Base-by-base conservation (phyloP, 1,140 invertebrate species). In the Pseudomyrmex sp. region DNA sequence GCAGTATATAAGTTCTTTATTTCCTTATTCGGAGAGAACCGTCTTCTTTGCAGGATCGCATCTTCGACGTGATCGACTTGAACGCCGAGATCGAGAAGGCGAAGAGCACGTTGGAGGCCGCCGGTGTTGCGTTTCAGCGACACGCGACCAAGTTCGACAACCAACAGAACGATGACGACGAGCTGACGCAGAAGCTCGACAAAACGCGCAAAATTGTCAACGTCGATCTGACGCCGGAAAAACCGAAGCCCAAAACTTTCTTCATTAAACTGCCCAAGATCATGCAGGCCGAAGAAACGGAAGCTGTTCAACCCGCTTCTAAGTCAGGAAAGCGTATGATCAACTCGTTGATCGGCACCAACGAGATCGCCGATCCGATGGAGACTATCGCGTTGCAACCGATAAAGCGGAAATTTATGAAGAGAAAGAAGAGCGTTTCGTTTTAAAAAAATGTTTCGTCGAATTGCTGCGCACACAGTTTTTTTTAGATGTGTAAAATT, bases 41-140 rank as follows among this genome's bases (percentile, higher is more conserved):
- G 62, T 82, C 10, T 48, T 54, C 18, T 5, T 66, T 86, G 0
- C 59, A 94, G 93, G 93, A 94, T 61, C 92, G 92, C 62, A 87
- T 94, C 48, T 94, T 94, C 63, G 93, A 94, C 18, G 92, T 93
- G 89, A 92, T 94, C 1, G 92, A 94, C 62, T 86, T 94, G 46
- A 92, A 92, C 15, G 91, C 92, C 0, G 94, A 94, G 50, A 94
- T 94, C 8, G 91, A 93, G 62, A 93, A 92, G 35, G 93, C 93
- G 12, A 93, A 89, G 66, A 88, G 15, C 12, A 94, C 92, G 0
- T 58, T 94, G 58, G 91, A 91, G 3, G 91, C 85, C 0, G 93
- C 94, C 0, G 93, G 92, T 8, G 69, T 74, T 0, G 85, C 88
- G 9, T 94, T 93, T 56, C 91, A 92, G 65, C 90, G 90, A 50